Percentiles rank a stretch among this genome's conserved stretches.
Evolutionary conservation across 2,113 vertebrate genomes (phyloP).

Genomic region (Sclerurus mexicanus): DNA sequence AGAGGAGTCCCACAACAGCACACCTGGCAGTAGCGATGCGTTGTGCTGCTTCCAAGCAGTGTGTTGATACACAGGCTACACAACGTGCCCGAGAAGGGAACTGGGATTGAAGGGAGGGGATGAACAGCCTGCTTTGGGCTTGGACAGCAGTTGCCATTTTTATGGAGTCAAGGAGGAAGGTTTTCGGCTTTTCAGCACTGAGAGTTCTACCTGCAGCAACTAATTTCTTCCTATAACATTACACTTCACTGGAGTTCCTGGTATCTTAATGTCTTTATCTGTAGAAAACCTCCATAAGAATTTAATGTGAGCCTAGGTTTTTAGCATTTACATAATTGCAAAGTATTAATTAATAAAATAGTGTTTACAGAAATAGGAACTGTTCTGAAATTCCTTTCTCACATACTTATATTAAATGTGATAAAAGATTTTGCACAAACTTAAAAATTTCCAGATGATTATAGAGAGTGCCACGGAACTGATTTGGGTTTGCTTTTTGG

Average conservation of each 20-base stretch:
- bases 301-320: neutral
- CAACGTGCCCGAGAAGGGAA: rapidly evolving
- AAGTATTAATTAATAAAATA: neutral
- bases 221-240: neutral
- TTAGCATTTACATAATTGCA: neutral
- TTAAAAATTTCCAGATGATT: neutral
- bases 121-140: neutral
- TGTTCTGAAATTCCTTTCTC: neutral
- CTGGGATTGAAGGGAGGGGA: neutral
- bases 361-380: neutral
- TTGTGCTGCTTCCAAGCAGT: rapidly evolving
- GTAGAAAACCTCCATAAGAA: neutral
- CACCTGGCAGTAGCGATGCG: rapidly evolving
- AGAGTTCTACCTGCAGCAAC: neutral
- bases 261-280: neutral
- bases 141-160: neutral
- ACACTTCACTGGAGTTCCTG: neutral
- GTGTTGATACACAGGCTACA: neutral
- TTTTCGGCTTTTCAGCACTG: neutral
- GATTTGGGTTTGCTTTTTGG: neutral
- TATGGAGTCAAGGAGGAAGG: neutral
- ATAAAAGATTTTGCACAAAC: neutral
- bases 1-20: neutral
- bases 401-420: neutral
- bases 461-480: neutral